Evolutionary conservation across 2,797 vertebrate genomes (phyloP).

Genomic region (Alfaro cultratus): DNA sequence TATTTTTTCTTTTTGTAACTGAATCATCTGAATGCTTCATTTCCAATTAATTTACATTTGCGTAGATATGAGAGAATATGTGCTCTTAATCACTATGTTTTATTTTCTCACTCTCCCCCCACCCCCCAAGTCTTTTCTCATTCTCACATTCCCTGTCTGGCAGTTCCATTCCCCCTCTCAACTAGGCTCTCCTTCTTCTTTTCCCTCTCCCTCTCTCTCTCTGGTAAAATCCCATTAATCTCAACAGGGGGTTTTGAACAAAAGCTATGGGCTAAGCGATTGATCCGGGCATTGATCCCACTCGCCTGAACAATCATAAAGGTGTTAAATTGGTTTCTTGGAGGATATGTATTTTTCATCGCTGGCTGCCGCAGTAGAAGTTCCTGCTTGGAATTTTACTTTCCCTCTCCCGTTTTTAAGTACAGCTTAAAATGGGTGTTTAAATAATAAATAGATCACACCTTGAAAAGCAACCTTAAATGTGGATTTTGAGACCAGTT

Average conservation of each 20-base stretch:
- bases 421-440: constrained; percentile 59
- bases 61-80: constrained; percentile 66
- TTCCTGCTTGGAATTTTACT: constrained; percentile 59
- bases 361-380: constrained; percentile 61
- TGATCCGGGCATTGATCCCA: constrained; percentile 83
- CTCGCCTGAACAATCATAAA: constrained; percentile 80
- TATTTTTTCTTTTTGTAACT: constrained; percentile 61
- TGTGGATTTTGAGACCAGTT: constrained; percentile 63
- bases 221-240: constrained; percentile 78
- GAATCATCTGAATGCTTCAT: constrained; percentile 71
- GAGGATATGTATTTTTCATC: constrained; percentile 83
- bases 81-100: constrained; percentile 77
- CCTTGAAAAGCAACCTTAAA: constrained; percentile 61
- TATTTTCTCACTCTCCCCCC: constrained; percentile 71
- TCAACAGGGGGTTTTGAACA: constrained; percentile 79
- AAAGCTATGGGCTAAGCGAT: constrained; percentile 80
- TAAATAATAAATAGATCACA: constrained; percentile 65
- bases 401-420: constrained; percentile 16
- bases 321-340: constrained; percentile 84
- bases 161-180: constrained; percentile 64
- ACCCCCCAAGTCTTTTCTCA: constrained; percentile 67
- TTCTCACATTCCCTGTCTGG: constrained; percentile 72
- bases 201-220: constrained; percentile 64
- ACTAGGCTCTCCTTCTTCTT: constrained; percentile 51
- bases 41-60: constrained; percentile 81